phyloP scores from a whole-genome alignment of 1,140 invertebrate genomes.

The Planococcus citri region DNA sequence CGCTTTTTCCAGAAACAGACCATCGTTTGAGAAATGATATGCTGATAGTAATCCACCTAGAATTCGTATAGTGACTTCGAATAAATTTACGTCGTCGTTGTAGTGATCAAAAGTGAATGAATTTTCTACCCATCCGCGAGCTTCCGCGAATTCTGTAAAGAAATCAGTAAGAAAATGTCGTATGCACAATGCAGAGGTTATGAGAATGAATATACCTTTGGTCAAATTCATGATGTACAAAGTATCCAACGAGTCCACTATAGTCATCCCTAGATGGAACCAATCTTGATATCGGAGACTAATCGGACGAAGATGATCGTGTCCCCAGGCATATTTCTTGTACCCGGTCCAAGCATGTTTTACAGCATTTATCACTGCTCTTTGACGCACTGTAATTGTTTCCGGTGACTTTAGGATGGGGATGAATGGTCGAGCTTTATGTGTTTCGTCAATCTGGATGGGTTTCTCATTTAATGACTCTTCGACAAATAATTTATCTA shows the following conservation, averaged over 20 bases:
- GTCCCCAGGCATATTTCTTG: conserved; percentile 82
- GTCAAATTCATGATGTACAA: conserved; percentile 82
- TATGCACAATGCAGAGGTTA: no score
- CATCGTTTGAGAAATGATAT: conserved; percentile 75
- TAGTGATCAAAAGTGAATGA: conserved; percentile 59
- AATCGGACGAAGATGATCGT: conserved; percentile 84
- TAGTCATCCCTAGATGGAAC: conserved; percentile 82
- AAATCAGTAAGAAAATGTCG: background rate
- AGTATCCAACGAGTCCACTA: conserved; percentile 82
- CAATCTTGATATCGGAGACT: conserved; percentile 68
- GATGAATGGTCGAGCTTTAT: background rate
- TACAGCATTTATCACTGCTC: conserved; percentile 74
- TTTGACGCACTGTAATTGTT: conserved; percentile 42
- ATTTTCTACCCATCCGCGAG: conserved; percentile 66
- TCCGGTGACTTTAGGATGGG: no score
- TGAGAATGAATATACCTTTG: conserved; percentile 48
- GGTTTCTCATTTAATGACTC: background rate
- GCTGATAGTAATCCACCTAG: conserved; percentile 75
- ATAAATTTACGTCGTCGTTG: conserved; percentile 77
- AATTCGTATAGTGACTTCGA: conserved; percentile 89
- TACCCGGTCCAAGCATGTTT: conserved; percentile 87
- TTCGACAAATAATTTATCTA: background rate
- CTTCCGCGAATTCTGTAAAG: conserved; percentile 67
- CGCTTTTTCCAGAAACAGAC: conserved; percentile 78
- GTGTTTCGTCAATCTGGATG: background rate